Evolutionary conservation across 2,797 vertebrate species (phyloP).

Genomic region (Tragelaphus eurycerus): DNA sequence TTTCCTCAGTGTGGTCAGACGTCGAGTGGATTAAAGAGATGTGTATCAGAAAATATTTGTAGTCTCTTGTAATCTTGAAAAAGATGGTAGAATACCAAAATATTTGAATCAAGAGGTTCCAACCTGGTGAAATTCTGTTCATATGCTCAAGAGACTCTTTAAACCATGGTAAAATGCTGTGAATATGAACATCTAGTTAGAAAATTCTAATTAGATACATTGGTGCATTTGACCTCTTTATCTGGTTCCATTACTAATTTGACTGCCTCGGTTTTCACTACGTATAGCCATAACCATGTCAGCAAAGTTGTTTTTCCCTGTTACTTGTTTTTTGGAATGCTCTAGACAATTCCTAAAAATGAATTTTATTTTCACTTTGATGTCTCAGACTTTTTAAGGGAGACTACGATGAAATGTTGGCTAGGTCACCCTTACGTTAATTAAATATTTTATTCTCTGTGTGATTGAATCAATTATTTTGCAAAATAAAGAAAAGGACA

Average conservation of each 20-base stretch:
- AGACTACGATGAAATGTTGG: not conserved
- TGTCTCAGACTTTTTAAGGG: slow-evolving; percentile 6
- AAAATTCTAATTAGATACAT: not conserved
- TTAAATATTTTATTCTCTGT: too few relatives aligned
- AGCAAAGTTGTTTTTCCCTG: not conserved
- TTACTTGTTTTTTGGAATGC: not conserved
- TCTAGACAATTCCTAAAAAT: not conserved
- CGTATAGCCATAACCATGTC: not conserved
- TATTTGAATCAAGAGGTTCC: slow-evolving; percentile 45
- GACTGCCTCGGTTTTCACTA: not conserved
- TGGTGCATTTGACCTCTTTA: not conserved
- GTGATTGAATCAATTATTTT: too few relatives aligned
- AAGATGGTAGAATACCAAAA: not conserved
- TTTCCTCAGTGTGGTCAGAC: not conserved
- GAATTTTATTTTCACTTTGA: slow-evolving; percentile 12
- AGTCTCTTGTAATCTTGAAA: slow-evolving; percentile 21
- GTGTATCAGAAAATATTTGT: not conserved
- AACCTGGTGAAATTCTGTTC: slow-evolving; percentile 29
- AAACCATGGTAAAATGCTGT: not conserved
- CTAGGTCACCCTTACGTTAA: not conserved
- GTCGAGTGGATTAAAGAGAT: slow-evolving; percentile 1
- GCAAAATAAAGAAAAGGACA: not conserved
- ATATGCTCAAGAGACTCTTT: slow-evolving; percentile 25
- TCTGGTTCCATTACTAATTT: slow-evolving; percentile 9
- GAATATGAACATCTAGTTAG: slow-evolving; percentile 31